Evolutionary conservation across 30 jellyfish, hydroid and myxozoan genomes (phyloP), one percentile per base, ranked within the genome.

Genomic region (Rhopilema esculentum): DNA sequence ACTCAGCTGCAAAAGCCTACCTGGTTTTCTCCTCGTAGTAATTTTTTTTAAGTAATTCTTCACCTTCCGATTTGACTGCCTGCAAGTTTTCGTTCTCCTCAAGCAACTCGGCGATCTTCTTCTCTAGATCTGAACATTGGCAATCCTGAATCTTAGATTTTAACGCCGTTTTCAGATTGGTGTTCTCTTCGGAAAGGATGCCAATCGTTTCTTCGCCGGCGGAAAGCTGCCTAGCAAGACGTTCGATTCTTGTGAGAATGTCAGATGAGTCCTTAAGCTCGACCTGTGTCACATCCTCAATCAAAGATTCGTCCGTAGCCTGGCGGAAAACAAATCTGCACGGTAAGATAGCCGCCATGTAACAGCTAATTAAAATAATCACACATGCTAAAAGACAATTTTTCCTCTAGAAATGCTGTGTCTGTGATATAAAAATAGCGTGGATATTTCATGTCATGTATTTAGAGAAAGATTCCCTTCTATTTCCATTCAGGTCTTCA

Each of bases 191-290:
- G 24, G 82, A 24, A 28, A 80, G 75, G 40, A 80, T 66, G 1
- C 90, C 90, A 16, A 80, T 65, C 40, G 82, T 30, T 32, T 65
- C 27, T 24, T 80, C 90, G 4, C 65, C 82, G 15, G 81, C 40
- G 22, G 90, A 80, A 29, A 80, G 53, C 33, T 80, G 90, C 40
- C 82, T 80, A 26, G 33, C 23, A 20, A 80, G 20, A 6, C 48
- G 73, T 20, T 80, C 90, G 21, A 80, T 16, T 12, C 62, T 12
- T 1, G 30, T 50, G 22, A 18, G 23, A 20, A 73, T 25, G 0
- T 19, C 84, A 33, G 70, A 17, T 30, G 69, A 6, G 27, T 32
- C 69, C 25, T 17, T 67, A 17, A 31, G 32, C 19, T 23, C 33
- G 63, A 22, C 25, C 30, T 19, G 62, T 7, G 49, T 72, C 49